A percentile compares a stretch with the other conserved stretches of the same genome.
Evolutionary conservation across 2,888 invertebrate species (phyloP).

Genomic region (Automeris io): DNA sequence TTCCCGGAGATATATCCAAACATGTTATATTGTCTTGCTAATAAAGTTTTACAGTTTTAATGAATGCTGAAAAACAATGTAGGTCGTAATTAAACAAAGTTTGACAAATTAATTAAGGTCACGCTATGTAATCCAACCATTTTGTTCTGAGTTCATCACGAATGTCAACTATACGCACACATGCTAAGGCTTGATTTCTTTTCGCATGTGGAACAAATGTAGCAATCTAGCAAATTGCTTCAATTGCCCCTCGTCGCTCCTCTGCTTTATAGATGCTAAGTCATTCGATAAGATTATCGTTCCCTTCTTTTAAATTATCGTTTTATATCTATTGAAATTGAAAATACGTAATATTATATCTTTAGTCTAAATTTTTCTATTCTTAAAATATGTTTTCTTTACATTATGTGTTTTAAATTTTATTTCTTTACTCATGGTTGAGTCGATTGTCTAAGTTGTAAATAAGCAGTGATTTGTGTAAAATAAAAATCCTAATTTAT

Average conservation of each 20-base stretch:
- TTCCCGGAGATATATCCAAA: too few species aligned
- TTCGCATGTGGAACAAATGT: conserved; percentile 29
- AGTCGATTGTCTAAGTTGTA: too few species aligned
- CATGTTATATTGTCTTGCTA: too few species aligned
- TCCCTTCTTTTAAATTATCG: neutral
- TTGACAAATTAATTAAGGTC: conserved; percentile 34
- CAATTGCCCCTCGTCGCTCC: conserved; percentile 47
- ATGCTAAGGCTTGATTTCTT: conserved; percentile 29
- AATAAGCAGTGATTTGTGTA: too few species aligned
- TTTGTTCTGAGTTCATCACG: conserved; percentile 27
- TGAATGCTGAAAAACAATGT: conserved; percentile 8
- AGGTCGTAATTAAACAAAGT: conserved; percentile 14
- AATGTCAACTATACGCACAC: conserved; percentile 23
- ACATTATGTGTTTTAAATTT: too few species aligned
- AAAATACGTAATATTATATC: too few species aligned
- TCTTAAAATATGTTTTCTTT: too few species aligned
- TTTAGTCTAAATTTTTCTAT: too few species aligned
- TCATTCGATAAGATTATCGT: conserved; percentile 9
- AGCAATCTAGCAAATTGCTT: conserved; percentile 32
- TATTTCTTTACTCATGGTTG: too few species aligned
- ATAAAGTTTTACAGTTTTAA: too few species aligned
- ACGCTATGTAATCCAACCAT: conserved; percentile 22
- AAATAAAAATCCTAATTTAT: too few species aligned
- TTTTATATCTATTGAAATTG: too few species aligned
- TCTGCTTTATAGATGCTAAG: conserved; percentile 32